Evolutionary conservation across 2,888 invertebrate species (phyloP).

Genomic region (Caenorhabditis angaria): DNA sequence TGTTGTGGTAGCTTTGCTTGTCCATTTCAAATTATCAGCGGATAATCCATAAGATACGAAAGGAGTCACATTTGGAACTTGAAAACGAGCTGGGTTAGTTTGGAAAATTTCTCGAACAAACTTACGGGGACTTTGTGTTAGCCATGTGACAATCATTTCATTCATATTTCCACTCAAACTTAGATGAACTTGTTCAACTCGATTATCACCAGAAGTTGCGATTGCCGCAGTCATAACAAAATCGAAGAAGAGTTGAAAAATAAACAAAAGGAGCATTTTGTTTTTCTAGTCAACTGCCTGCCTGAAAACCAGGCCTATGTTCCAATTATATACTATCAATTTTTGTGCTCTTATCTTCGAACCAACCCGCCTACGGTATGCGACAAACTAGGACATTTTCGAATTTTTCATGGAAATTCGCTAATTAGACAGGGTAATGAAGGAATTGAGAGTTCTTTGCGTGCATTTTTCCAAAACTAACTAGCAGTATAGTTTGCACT

Average conservation of each 20-base stretch:
- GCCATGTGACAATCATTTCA: conserved; percentile 50
- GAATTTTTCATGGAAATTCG: not conserved
- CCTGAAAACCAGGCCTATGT: not conserved
- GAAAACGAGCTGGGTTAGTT: not conserved
- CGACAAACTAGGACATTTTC: not conserved
- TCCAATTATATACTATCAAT: not conserved
- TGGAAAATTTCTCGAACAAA: not conserved
- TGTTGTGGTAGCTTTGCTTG: conserved; percentile 31
- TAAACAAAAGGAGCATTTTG: not conserved
- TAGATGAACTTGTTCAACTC: conserved; percentile 47
- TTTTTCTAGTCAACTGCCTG: not conserved
- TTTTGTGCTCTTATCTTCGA: not conserved
- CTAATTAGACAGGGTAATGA: not conserved
- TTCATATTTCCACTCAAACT: conserved; percentile 33
- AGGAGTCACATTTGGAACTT: conserved; percentile 37
- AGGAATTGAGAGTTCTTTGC: not conserved
- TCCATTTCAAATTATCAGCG: conserved; percentile 23
- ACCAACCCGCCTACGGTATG: not conserved
- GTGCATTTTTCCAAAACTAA: not conserved
- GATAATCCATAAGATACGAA: conserved; percentile 28
- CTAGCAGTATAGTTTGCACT: not conserved
- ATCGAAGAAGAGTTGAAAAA: not conserved
- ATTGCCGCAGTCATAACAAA: not conserved
- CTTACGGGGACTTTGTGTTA: conserved; percentile 42
- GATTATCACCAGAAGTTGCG: not conserved